Evolutionary conservation across 1,140 invertebrate species (phyloP).

Genomic region (Temnothorax longispinosus): DNA sequence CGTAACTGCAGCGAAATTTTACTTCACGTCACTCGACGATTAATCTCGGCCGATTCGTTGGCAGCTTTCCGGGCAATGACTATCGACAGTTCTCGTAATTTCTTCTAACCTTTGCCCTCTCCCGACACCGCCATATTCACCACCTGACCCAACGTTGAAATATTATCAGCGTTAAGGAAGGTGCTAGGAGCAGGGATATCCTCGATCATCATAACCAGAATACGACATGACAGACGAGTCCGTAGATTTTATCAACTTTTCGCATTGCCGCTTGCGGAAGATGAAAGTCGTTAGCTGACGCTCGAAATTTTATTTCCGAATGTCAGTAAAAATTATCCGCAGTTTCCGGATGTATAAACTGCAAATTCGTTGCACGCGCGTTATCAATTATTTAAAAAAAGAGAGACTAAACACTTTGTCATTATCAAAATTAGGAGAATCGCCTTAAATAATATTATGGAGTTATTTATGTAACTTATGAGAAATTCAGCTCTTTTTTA

Average conservation of each 20-base stretch:
- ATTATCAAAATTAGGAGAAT: not conserved
- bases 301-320: conserved; percentile 1
- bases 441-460: not conserved
- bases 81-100: conserved; percentile 58
- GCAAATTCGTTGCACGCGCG: not conserved
- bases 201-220: conserved; percentile 54
- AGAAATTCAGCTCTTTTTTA: not conserved
- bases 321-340: not conserved
- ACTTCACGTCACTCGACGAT: conserved; percentile 28
- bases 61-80: conserved; percentile 48
- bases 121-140: not conserved
- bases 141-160: conserved; percentile 44
- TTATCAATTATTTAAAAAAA: not conserved
- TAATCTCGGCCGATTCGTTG: conserved; percentile 52
- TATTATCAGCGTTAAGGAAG: conserved; percentile 59
- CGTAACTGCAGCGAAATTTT: conserved; percentile 7
- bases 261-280: conserved; percentile 13
- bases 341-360: not conserved
- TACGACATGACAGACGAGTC: conserved; percentile 45
- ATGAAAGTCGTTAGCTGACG: conserved; percentile 33
- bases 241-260: conserved; percentile 52
- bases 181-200: conserved; percentile 23
- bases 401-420: not conserved
- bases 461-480: not conserved
- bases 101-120: conserved; percentile 27